Percentiles rank a stretch among this genome's conserved stretches.
Evolutionary conservation across 2,888 invertebrate species (phyloP).

Genomic region (Cryptocephalus primarius): DNA sequence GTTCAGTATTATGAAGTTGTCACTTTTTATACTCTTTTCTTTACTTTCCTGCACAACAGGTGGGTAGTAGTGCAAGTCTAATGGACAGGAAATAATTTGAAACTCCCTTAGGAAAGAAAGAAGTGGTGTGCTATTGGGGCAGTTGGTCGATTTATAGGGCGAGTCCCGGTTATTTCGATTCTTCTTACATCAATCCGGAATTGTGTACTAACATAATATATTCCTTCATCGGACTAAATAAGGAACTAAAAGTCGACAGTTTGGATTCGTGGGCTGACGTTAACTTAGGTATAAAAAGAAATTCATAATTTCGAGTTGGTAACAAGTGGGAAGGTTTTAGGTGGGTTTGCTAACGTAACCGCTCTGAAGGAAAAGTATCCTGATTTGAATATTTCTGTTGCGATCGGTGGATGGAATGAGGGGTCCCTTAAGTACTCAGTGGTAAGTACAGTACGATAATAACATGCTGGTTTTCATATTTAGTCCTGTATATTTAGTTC

Average conservation of each 20-base stretch:
- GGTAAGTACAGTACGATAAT: constrained; percentile 19
- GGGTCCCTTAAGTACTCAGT: constrained; percentile 36
- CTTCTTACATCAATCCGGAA: constrained; percentile 58
- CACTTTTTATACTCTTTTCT: no score
- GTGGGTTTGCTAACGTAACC: constrained; percentile 44
- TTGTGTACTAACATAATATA: constrained; percentile 75
- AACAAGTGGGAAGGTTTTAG: constrained; percentile 20
- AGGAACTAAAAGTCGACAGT: constrained; percentile 34
- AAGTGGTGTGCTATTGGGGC: constrained; percentile 68
- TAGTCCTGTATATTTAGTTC: background rate
- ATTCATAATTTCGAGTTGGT: background rate
- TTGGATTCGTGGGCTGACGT: constrained; percentile 35
- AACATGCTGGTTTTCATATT: constrained; percentile 2
- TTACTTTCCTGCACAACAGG: no score
- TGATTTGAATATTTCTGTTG: constrained; percentile 44
- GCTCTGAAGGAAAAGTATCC: constrained; percentile 42
- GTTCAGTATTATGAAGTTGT: no score
- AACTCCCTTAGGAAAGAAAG: no score
- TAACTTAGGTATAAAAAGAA: constrained; percentile 20
- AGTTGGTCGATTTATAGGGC: constrained; percentile 71
- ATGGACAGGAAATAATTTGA: no score
- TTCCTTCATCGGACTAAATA: constrained; percentile 60
- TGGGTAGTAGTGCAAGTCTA: no score
- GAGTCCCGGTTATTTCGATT: constrained; percentile 50
- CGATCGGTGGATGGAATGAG: constrained; percentile 59